Evolutionary conservation across 2,888 invertebrate genomes (phyloP), one percentile per base, ranked within the genome.

Genomic region (Polyommatus icarus): DNA sequence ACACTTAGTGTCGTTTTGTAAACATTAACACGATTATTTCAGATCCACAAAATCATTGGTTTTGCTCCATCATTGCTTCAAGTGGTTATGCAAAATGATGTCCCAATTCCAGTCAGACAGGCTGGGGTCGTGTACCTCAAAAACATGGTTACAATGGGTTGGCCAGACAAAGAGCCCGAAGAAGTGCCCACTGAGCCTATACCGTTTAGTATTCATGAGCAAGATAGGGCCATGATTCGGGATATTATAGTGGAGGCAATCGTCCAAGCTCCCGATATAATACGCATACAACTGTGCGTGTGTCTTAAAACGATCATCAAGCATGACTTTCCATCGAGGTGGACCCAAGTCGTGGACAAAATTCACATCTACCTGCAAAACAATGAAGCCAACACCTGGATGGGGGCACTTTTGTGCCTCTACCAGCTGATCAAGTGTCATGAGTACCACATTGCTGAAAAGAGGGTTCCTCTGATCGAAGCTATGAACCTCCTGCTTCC

Each of bases 121-220:
- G 99, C 99, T 81, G 98, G 98, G 84, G 99, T 97, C 61, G 98
- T 99, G 83, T 99, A 99, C 93, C 94, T 99, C 82, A 99, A 99
- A 94, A 99, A 99, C 94, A 95, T 98, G 87, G 95, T 99, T 78
- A 96, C 96, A 46, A 96, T 96, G 84, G 97, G 96, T 90, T 99
- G 99, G 99, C 96, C 96, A 81, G 98, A 98, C 83, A 96, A 96
- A 83, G 97, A 98, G 84, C 93, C 95, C 0, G 96, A 97, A 82
- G 95, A 95, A 75, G 96, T 96, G 12, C 40, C 72, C 20, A n/a
- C 46, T 10, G 96, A 96, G 81, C 96, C 96, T 4, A 93, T 96
- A 79, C 96, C 97, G 29, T 99, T 98, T 91, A 96, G 96, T 82
- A 96, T 99, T 84, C 99, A 99, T 85, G 99, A 99, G 90, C 99